Conservation (phyloP, 1,140 invertebrate species). For the Danaus plexippus region DNA sequence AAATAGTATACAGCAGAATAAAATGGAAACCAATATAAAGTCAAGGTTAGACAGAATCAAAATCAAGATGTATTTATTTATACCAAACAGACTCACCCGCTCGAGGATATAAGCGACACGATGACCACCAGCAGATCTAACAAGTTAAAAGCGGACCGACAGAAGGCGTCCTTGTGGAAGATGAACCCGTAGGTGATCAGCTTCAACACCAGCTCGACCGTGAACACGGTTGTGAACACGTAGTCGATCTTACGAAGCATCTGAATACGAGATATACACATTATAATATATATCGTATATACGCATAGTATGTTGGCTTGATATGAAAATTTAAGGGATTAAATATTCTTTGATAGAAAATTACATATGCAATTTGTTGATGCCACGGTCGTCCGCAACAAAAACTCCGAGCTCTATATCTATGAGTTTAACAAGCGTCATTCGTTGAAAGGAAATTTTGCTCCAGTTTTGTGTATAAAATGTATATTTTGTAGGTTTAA, state of each 20-base stretch:
- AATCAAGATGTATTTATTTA: background rate
- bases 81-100: slow-evolving; percentile 75
- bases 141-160: slow-evolving; percentile 94
- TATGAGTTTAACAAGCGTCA: no score
- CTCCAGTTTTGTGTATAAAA: background rate
- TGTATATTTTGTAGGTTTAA: slow-evolving; percentile 4
- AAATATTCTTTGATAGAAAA: no score
- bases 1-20: no score
- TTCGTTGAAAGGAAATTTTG: background rate
- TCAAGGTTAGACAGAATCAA: no score
- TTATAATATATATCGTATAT: slow-evolving; percentile 1
- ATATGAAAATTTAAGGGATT: no score
- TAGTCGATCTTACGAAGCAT: slow-evolving; percentile 96
- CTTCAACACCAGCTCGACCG: slow-evolving; percentile 97
- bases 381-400: no score
- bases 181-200: slow-evolving; percentile 97
- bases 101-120: slow-evolving; percentile 92
- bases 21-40: no score
- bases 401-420: no score
- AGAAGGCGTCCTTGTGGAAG: slow-evolving; percentile 80
- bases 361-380: no score
- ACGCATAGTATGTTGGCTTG: no score
- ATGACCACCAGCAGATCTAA: slow-evolving; percentile 95
- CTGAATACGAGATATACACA: slow-evolving; percentile 75
- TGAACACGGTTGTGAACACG: slow-evolving; percentile 98